Percentiles rank a stretch among this genome's conserved stretches.
These are phyloP conservation scores for Taurulus bubalis DNA, from an alignment of 2,113 vertebrate genomes.

Conservation along the genomic window DNA sequence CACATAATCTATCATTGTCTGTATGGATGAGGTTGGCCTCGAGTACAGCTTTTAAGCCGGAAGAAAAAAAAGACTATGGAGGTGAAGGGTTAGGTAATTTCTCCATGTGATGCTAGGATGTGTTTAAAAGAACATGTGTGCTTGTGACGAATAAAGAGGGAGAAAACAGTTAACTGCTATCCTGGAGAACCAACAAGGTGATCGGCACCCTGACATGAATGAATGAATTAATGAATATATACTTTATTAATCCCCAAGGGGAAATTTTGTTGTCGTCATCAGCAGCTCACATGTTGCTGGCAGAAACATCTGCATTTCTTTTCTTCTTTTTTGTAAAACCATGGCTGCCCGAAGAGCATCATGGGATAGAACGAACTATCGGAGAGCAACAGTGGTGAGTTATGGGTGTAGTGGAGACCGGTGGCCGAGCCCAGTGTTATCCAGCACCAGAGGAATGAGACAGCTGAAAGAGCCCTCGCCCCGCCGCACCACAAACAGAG, in stretches of 20 bases:
- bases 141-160: not conserved
- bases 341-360: not conserved
- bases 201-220: not conserved
- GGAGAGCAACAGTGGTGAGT: slow-evolving; percentile 44
- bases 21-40: slow-evolving; percentile 1
- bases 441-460: slow-evolving; percentile 79
- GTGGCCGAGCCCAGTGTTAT: slow-evolving; percentile 65
- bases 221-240: too few species aligned
- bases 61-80: slow-evolving; percentile 4
- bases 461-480: slow-evolving; percentile 75
- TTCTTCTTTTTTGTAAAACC: not conserved
- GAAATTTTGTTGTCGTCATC: too few species aligned
- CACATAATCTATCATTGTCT: not conserved
- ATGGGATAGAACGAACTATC: not conserved
- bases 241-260: too few species aligned
- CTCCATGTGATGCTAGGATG: not conserved
- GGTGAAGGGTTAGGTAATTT: not conserved
- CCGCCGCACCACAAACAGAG: slow-evolving; percentile 60
- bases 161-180: not conserved
- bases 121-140: not conserved
- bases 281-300: not conserved
- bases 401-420: slow-evolving; percentile 68
- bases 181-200: not conserved
- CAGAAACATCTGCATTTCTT: not conserved
- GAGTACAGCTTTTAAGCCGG: slow-evolving; percentile 21